A percentile compares a stretch with the other conserved stretches of the same genome.
Evolutionary conservation across 2,888 invertebrate genomes (phyloP).

Genomic region (Tetrapedia diversipes): DNA sequence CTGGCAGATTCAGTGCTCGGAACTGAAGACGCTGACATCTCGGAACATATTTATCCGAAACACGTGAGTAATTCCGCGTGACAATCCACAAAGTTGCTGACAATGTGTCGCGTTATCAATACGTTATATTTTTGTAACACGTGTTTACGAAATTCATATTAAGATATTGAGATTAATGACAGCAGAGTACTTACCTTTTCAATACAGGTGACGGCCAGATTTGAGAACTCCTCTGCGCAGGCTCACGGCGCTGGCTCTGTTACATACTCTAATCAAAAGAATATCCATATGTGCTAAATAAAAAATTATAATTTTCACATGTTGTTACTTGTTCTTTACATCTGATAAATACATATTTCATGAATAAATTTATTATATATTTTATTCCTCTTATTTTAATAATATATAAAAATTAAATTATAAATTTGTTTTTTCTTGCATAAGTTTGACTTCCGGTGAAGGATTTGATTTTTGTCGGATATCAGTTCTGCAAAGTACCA

Average conservation of each 20-base stretch:
- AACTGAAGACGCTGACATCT: constrained; percentile 71
- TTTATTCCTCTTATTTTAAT: not conserved
- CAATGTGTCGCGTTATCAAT: constrained; percentile 40
- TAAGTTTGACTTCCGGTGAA: constrained; percentile 61
- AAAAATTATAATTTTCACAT: constrained; percentile 4
- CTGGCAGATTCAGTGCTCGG: constrained; percentile 60
- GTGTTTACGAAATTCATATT: constrained; percentile 57
- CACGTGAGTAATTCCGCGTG: constrained; percentile 62
- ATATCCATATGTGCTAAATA: constrained; percentile 13
- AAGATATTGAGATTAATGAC: constrained; percentile 62
- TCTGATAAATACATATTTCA: not conserved
- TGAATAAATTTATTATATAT: not conserved
- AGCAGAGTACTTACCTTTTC: constrained; percentile 83
- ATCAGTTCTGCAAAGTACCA: constrained; percentile 64
- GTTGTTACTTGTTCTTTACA: not conserved
- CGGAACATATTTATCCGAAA: constrained; percentile 69
- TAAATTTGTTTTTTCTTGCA: constrained; percentile 3
- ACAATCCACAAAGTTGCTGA: constrained; percentile 67
- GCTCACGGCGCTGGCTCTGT: constrained; percentile 76
- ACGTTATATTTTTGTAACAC: constrained; percentile 46
- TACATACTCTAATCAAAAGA: constrained; percentile 62
- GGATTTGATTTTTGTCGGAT: constrained; percentile 69
- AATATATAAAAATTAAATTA: not conserved
- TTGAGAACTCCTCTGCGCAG: constrained; percentile 83
- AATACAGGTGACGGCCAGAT: constrained; percentile 85